Evolutionary conservation across 2,888 invertebrate genomes (phyloP), one percentile per base, ranked within the genome.

Genomic region (Drosophila formosana): DNA sequence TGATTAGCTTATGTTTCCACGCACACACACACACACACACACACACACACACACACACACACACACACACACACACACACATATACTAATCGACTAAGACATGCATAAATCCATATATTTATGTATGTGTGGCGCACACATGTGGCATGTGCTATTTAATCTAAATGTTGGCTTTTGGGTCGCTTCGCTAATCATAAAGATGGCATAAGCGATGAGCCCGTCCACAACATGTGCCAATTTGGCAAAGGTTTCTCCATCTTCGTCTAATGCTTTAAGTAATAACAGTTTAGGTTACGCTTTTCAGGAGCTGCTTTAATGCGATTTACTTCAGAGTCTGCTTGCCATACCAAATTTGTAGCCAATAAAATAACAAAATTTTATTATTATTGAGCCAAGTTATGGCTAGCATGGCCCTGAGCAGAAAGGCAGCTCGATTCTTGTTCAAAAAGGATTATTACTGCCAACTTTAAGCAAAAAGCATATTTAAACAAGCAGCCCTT

Each of bases 1-100:
- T 84, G 88, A 84, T 84, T 88, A 88, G 84, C 88, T 86, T 80
- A 88, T 80, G 81, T 77, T 78, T 56, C 53, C 69, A 66, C 69
- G 55, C 66, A 73, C 69, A 75, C 47, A 49, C 49, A 53, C 72
- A 74, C 63, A 49, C 58, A 58, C n/a, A 47, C 55, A 58, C 32
- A 13, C 50, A 41, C 55, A 61, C 39, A 69, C 65, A 66, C 8
- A 18, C 18, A 18, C 18, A 18, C n/a, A 74, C 63, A 49, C 58
- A 58, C n/a, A 47, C 55, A 58, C 32, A 13, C 50, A 41, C 55
- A 61, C 39, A 69, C 65, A 66, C 8, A 18, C 18, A 18, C 18
- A 18, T 18, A 26, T 49, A 47, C 28, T 52, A 50, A 47, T 11
- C 32, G 18, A 75, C 79, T 71, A 71, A 79, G 67, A 72, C 80